Base-by-base conservation (phyloP, 2,113 vertebrate species). In the Pangasianodon gigas region DNA sequence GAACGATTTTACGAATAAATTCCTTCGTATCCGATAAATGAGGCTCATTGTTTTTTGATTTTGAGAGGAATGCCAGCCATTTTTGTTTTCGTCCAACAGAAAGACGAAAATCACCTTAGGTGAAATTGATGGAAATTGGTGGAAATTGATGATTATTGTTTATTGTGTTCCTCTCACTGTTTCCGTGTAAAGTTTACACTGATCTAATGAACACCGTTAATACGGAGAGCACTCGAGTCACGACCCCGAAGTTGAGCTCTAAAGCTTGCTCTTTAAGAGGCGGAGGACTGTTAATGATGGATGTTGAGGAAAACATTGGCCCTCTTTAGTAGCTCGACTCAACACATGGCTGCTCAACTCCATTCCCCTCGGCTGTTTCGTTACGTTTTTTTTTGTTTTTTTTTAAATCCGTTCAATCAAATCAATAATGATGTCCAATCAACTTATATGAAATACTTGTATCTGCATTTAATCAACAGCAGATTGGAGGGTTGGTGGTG, bases 231-330 rank as follows among this genome's bases (percentile, higher is more conserved):
- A 1, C 74, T 24, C 21, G 74, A 46, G 37, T 51, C 26, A 77
- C 13, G 4, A 80, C 77, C 46, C 46, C 26, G 4, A 13, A 0
- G 16, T 24, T 21, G 3, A 4, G 52, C n/a, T 29, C 51, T 18
- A 10, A 21, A 75, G 88, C 52, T 83, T 56, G 80, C 48, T 60
- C 82, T 89, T 77, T 13, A 56, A 41, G 26, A 84, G 88, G 88
- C 37, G 9, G 65, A 84, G 81, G 67, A 89, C 52, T 89, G 67
- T 85, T 75, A 77, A 85, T 41, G 88, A 58, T 8, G 80, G 46
- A 75, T 37, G 54, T 75, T 37, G 82, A 85, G 29, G 67, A 58
- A 84, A 75, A 44, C 41, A 4, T 37, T 58, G 41, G 18, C 48
- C 10, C 4, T 83, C 79, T 83, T 69, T 44, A 41, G n/a, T 82